phyloP scores from a whole-genome alignment of 2,797 vertebrate genomes.

The Nannoperca obscura region DNA sequence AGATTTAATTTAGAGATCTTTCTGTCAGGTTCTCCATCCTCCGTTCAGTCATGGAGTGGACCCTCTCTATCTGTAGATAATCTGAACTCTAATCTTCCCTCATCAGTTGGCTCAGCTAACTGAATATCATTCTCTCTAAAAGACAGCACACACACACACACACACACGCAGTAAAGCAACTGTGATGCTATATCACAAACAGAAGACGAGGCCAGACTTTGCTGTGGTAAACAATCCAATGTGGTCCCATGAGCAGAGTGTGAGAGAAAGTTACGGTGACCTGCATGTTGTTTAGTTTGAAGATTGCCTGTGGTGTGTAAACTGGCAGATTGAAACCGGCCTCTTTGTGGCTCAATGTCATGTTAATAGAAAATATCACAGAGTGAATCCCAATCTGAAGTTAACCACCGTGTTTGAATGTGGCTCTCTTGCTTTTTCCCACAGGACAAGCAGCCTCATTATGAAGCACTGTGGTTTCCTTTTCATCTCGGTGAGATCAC shows the following conservation, averaged over 20 bases:
- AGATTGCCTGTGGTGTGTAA: conserved; percentile 46
- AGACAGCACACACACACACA: conserved; percentile 41
- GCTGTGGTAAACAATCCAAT: conserved; percentile 45
- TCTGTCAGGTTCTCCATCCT: conserved; percentile 42
- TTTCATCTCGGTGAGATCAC: conserved; percentile 75
- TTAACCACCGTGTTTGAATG: conserved; percentile 68
- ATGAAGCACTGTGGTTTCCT: conserved; percentile 73
- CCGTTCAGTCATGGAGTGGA: conserved; percentile 54
- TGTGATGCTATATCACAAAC: conserved; percentile 26
- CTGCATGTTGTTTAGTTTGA: conserved; percentile 35
- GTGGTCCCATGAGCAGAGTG: conserved; percentile 30
- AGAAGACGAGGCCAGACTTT: conserved; percentile 33
- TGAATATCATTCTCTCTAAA: conserved; percentile 64
- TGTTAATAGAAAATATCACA: conserved; percentile 63
- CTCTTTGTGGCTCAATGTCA: conserved; percentile 61
- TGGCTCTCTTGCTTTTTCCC: conserved; percentile 69
- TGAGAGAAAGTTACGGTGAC: conserved; percentile 39
- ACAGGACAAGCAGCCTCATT: conserved; percentile 82
- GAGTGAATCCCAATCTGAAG: conserved; percentile 72
- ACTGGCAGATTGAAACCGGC: conserved; percentile 44
- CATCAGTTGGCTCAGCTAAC: conserved; percentile 74
- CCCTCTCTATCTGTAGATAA: conserved; percentile 73
- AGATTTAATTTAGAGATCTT: conserved; percentile 75
- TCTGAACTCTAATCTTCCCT: conserved; percentile 72
- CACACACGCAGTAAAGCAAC: conserved; percentile 15